Evolutionary conservation across 1,140 invertebrate genomes (phyloP).

Genomic region (Lepidostoma basale): DNA sequence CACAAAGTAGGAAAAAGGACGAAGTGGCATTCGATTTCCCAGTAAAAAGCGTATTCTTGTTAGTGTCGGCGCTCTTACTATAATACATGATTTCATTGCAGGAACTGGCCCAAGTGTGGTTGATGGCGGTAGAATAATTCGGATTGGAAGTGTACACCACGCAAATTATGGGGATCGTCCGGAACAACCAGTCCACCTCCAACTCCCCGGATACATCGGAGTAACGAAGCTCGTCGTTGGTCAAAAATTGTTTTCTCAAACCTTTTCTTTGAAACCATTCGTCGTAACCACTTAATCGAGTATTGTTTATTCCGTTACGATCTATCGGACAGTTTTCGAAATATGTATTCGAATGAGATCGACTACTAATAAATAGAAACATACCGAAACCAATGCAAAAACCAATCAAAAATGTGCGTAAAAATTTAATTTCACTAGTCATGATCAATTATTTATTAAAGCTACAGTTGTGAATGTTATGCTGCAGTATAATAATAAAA

Average conservation of each 20-base stretch:
- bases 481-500: no score
- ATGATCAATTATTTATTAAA: no score
- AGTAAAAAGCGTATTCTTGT: constrained; percentile 2
- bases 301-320: constrained; percentile 4
- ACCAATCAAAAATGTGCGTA: constrained; percentile 30
- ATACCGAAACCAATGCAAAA: constrained; percentile 24
- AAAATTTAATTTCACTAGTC: constrained; percentile 26
- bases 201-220: background rate
- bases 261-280: constrained; percentile 20
- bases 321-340: background rate
- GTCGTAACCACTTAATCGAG: constrained; percentile 1
- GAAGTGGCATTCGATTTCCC: constrained; percentile 47
- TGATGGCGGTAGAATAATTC: constrained; percentile 25
- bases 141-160: constrained; percentile 34
- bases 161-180: constrained; percentile 28
- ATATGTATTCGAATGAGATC: background rate
- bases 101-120: constrained; percentile 35
- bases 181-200: constrained; percentile 28
- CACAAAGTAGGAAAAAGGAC: constrained; percentile 59
- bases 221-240: constrained; percentile 36
- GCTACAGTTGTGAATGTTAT: no score
- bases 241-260: constrained; percentile 3
- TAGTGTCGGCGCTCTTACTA: constrained; percentile 8
- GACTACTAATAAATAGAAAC: background rate
- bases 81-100: constrained; percentile 39